Evolutionary conservation across 2,888 invertebrate species (phyloP), one percentile per base, ranked within the genome.

Genomic region (Monopis laevigella): DNA sequence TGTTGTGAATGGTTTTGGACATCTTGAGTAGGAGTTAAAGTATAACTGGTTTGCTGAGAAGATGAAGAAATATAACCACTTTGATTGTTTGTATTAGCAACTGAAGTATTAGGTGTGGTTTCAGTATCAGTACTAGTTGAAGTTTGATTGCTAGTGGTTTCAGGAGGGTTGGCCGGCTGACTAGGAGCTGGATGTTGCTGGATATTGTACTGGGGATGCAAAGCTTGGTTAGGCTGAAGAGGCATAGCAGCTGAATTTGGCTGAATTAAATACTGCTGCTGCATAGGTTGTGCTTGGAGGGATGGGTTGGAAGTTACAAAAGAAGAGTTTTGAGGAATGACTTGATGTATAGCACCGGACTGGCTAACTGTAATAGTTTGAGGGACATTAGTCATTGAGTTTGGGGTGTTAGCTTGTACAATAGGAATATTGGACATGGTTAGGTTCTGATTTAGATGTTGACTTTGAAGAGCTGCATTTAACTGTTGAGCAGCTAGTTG

Each of bases 401-500:
- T 55, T 0, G 71, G 53, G 0, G 65, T 64, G 1, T 62, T 66
- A 0, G 72, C 67, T 52, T 78, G 78, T 1, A 78, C 74, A 30
- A 80, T 70, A 0, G 78, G 78, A 21, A 78, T 75, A 2, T 74
- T 73, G 0, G 64, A 57, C 2, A 62, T 58, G 1, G 59, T 49
- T 18, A 77, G 44, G 41, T 67, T 73, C 1, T 59, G 65, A 43
- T 68, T 71, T 8, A 78, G 44, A 39, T 77, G 75, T 39, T 75
- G 77, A 0, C 70, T 63, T 1, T 72, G 69, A 11, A 80, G 49
- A 21, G 78, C 77, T 28, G 77, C 75, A 46, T 77, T 78, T 2
- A 80, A 46, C 44, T 80, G 78, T 45, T 78, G 78, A 1, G 77
- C 70, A 2, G 78, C 70, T n/a, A 78, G 53, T 48, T 67, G 75